Base-by-base conservation (phyloP, 2,888 invertebrate genomes). In the Drosophila eohydei region DNA sequence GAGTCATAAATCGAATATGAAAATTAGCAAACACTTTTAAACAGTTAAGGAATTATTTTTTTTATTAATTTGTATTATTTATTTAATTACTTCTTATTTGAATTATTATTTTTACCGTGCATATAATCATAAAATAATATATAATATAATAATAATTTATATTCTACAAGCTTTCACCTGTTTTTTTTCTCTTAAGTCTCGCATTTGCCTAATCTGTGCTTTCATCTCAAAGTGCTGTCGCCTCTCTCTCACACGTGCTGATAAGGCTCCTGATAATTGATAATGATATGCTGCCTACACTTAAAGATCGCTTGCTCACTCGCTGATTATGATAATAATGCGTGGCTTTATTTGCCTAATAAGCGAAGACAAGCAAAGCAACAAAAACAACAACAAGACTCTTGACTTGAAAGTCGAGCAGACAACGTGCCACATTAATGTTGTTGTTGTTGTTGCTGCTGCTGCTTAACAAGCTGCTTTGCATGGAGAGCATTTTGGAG, bases 401-500 rank as follows among this genome's bases (percentile, higher is more conserved):
- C 16, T 43, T 43, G 26, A 43, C 50, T 57, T 40, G 32, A 60
- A 87, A 87, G 64, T 84, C 89, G 89, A 85, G 87, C 88, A 79
- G 46, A 83, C 82, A 84, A 87, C 81, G 81, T 70, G 70, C 57
- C 52, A 62, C 66, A 56, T 60, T 60, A 65, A 57, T 72, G 68
- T 41, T 71, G 54, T 55, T 69, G 58, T n/a, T 46, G 44, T 43
- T 43, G 6, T 43, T 44, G 26, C 41, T 76, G 64, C 41, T 71
- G 75, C 59, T 71, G 90, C 85, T 89, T 89, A 91, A 89, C 91
- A 87, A 89, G 88, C 91, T 91, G 91, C 86, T 91, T 91, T 91
- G 91, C 91, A 91, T 91, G 91, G 89, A 63, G 62, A 56, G 56
- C 56, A 52, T 34, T 34, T 52, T 32, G 50, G 38, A 38, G 52